phyloP scores from a whole-genome alignment of 2,113 vertebrate species.

The Nymphicus hollandicus region DNA sequence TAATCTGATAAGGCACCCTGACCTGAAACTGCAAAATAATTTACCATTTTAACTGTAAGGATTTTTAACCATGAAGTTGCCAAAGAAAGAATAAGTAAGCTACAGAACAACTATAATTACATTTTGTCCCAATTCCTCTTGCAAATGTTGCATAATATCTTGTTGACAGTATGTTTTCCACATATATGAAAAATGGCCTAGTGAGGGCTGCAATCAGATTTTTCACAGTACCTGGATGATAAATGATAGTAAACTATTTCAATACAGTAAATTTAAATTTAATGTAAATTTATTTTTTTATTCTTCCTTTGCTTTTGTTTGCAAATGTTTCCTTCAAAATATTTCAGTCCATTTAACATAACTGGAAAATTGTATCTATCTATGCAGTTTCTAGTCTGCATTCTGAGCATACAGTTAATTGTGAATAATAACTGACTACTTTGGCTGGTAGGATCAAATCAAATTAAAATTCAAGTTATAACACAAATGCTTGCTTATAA shows the following conservation, averaged over 20 bases:
- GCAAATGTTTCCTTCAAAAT: neutral
- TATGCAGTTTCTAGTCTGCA: neutral
- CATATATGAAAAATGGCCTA: neutral
- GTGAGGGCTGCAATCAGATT: neutral
- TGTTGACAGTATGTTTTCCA: neutral
- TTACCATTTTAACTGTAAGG: neutral
- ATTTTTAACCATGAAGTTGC: neutral
- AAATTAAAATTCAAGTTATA: neutral
- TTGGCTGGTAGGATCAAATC: neutral
- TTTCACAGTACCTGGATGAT: neutral
- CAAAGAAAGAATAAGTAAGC: neutral
- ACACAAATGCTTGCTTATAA: neutral
- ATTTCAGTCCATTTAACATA: neutral
- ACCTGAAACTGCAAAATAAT: neutral
- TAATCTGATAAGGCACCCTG: neutral
- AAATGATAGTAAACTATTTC: neutral
- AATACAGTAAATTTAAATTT: neutral
- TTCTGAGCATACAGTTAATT: neutral
- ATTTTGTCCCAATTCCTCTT: neutral
- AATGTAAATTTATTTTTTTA: neutral
- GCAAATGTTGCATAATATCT: neutral
- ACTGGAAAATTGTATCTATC: neutral
- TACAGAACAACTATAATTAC: neutral
- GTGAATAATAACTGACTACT: neutral
- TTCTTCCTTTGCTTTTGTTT: neutral